Base-by-base conservation (phyloP, 2,888 invertebrate species). In the Sminthurides aquaticus region DNA sequence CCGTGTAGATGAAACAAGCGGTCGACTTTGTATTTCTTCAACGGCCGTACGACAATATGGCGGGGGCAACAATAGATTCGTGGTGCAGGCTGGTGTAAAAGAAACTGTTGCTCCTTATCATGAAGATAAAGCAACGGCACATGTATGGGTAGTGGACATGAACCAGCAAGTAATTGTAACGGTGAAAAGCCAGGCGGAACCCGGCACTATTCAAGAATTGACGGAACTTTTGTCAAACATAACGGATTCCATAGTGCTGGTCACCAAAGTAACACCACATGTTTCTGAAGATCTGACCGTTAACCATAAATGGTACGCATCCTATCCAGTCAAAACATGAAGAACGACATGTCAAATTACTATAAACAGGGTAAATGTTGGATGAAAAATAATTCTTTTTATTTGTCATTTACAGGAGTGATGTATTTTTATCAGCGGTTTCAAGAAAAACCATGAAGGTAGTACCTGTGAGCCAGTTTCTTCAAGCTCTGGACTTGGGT, bases 61-160 rank as follows among this genome's bases (percentile, higher is more conserved):
- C 55, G 73, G 73, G 2, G 90, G 90, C 76, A 91, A 92, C 75
- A 90, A 92, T 76, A 81, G 91, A 57, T 94, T 94, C 77, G 85
- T 90, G 65, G 81, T 93, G 60, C 89, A 91, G 76, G 84, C 93
- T 55, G 84, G 90, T 11, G 93, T 92, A 0, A 87, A 88, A 67
- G 93, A 94, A 77, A 80, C 84, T 1, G 88, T 90, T 1, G 84
- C 86, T 18, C 92, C 93, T 0, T 87, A 88, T 75, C 80, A 91
- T 67, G 87, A 87, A 74, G 87, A 90, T 1, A 84, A 83, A 59
- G 83, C 91, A 0, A 86, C 86, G 80, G 87, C 91, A 67, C 87
- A 88, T 91, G 83, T 94, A 15, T 95, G 94, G 93, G 86, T 95
- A 54, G 92, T 91, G 73, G 90, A 91, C 76, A 87, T 88, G 0